Base-by-base conservation (phyloP, 2,113 vertebrate genomes). In the Oncorhynchus keta region DNA sequence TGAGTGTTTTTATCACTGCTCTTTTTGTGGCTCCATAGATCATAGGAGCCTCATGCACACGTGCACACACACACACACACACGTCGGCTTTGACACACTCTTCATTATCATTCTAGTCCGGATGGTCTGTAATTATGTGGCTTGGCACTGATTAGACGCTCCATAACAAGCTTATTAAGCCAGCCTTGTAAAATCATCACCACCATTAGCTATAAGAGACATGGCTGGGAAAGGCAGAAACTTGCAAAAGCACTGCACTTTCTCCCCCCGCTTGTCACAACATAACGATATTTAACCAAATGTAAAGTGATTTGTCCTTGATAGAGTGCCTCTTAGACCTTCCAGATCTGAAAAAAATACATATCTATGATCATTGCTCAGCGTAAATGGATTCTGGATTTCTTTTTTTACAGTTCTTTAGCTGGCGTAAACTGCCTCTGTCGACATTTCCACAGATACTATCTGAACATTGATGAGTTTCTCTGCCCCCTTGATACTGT, bases 91-190 rank as follows among this genome's bases (percentile, higher is more conserved):
- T 39, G 12, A 74, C 72, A 81, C 79, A 84, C 85, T 82, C 87
- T 88, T 87, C 89, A 89, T 92, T 91, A 91, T 89, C 81, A 89
- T 92, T 90, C 89, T 81, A 79, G 73, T 79, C 86, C 85, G 9
- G 39, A 45, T 45, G 39, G 39, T 45, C 39, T 90, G 81, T 91
- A 91, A 92, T 91, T 89, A 92, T 91, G 86, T 89, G 86, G 85
- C 87, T 85, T 88, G 88, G 84, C 87, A 89, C 88, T 92, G 90
- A 92, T 92, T 89, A 91, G 87, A 87, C 85, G 88, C 88, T 90
- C 81, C 85, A 87, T 89, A 90, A 92, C 89, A 84, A 89, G 90
- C 87, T 91, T 89, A 92, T 91, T 91, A 91, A 87, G 90, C 81
- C 82, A 85, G 90, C 83, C 87, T 91, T 91, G 91, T 92, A 91